Evolutionary conservation across 2,113 vertebrate genomes (phyloP).

Genomic region (Triplophysa siluroides): DNA sequence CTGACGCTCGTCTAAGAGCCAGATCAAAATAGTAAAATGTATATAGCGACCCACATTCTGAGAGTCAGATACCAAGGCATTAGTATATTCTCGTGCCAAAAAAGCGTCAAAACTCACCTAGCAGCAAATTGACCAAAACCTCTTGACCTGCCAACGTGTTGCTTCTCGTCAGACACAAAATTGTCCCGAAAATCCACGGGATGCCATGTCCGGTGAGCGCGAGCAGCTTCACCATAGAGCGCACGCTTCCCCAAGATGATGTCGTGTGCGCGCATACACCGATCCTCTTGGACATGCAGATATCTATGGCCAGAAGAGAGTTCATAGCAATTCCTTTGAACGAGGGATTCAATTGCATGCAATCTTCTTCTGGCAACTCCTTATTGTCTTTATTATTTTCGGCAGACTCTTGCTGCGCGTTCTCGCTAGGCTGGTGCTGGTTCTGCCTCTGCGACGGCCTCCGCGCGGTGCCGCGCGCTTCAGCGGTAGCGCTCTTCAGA

Average conservation of each 20-base stretch:
- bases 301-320: constrained; percentile 91
- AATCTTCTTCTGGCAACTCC: constrained; percentile 89
- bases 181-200: constrained; percentile 85
- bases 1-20: neutral
- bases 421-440: no score
- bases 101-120: constrained; percentile 78
- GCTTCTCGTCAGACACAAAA: constrained; percentile 88
- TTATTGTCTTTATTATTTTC: constrained; percentile 72
- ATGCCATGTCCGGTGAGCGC: constrained; percentile 88
- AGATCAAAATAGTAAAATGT: constrained; percentile 27
- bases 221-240: constrained; percentile 87
- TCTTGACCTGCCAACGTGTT: constrained; percentile 91
- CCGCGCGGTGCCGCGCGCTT: constrained; percentile 69
- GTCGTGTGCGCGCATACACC: constrained; percentile 80
- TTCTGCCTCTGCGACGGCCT: constrained; percentile 64
- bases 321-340: constrained; percentile 89
- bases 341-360: constrained; percentile 94
- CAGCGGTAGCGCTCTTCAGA: constrained; percentile 65
- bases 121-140: constrained; percentile 89
- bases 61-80: neutral
- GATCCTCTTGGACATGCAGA: constrained; percentile 88
- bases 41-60: neutral
- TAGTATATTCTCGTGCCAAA: neutral
- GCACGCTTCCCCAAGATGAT: constrained; percentile 81
- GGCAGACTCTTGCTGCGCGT: constrained; percentile 60